Base-by-base conservation (phyloP, 2,888 invertebrate species). In the Luffia ferchaultella region DNA sequence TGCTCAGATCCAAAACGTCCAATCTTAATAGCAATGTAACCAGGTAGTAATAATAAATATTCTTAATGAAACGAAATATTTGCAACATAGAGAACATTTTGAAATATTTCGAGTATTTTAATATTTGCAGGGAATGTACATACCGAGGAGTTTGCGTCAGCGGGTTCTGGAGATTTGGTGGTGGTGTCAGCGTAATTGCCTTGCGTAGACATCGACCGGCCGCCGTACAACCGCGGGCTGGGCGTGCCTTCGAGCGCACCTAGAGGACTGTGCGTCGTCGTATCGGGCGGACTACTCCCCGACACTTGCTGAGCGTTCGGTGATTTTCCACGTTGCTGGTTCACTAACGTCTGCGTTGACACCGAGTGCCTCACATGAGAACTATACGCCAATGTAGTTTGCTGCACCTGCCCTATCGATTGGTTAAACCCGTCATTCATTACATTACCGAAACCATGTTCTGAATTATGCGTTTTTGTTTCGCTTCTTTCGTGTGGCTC, bases 201-300 rank as follows among this genome's bases (percentile, higher is more conserved):
- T 54, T 68, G 68, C 18, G 52, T 53, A 16, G 50, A 43, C n/a
- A 42, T 42, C 18, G 41, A 41, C 18, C 62, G 55, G 20, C 61
- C 62, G 42, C 55, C 65, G 56, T 60, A 61, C 5, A 62, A 63
- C 48, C 57, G 63, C 46, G 61, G 63, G 43, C 60, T 60, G 5
- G 44, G 65, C 63, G 20, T 69, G 58, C 57, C 20, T 20, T 76
- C 78, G 44, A 80, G 73, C 2, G 89, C 85, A 51, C 90, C 91
- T 52, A 89, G 80, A 15, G 94, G 93, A 71, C 93, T 93, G 63
- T 91, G 91, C 1, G 94, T 94, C 0, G 94, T 94, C 0, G 94
- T 94, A 63, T 94, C 94, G 0, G 93, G 93, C 3, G 93, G 93
- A 44, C 71, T 72, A 53, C 69, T 62, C 17, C 71, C 70, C 7